Conservation (phyloP, 2,113 vertebrate species). For the Tragulus kanchil region DNA sequence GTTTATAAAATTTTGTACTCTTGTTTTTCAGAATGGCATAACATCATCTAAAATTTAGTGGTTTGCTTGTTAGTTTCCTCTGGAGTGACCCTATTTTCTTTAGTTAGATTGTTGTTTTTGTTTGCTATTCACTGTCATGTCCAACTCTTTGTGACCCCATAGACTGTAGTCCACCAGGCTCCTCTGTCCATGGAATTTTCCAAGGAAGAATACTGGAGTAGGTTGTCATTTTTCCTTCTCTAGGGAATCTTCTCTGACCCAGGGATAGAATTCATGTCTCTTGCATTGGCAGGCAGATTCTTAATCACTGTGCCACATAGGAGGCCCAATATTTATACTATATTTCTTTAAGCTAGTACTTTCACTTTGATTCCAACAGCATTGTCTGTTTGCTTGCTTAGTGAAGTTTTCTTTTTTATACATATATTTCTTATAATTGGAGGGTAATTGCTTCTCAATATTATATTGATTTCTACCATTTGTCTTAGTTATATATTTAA, state of each 20-base stretch:
- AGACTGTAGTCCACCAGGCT: background rate
- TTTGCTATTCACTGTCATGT: background rate
- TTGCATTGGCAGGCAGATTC: background rate
- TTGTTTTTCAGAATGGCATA: background rate
- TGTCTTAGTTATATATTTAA: background rate
- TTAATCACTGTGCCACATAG: background rate
- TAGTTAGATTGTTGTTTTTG: background rate
- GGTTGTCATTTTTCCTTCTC: background rate
- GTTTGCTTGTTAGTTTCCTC: background rate
- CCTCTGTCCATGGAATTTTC: background rate
- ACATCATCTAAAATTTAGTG: background rate
- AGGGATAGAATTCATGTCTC: background rate
- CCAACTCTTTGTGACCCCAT: fast-evolving
- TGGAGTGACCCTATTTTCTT: background rate
- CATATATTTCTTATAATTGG: background rate
- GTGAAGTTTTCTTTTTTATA: background rate
- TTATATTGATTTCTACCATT: background rate
- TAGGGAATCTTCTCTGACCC: background rate
- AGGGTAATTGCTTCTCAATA: background rate
- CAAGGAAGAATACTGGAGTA: background rate
- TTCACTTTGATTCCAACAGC: background rate
- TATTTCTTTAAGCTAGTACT: background rate
- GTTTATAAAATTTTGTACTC: background rate
- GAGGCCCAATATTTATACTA: background rate
- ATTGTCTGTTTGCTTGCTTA: background rate